Evolutionary conservation across 2,113 vertebrate genomes (phyloP).

Genomic region (Morone chrysops): DNA sequence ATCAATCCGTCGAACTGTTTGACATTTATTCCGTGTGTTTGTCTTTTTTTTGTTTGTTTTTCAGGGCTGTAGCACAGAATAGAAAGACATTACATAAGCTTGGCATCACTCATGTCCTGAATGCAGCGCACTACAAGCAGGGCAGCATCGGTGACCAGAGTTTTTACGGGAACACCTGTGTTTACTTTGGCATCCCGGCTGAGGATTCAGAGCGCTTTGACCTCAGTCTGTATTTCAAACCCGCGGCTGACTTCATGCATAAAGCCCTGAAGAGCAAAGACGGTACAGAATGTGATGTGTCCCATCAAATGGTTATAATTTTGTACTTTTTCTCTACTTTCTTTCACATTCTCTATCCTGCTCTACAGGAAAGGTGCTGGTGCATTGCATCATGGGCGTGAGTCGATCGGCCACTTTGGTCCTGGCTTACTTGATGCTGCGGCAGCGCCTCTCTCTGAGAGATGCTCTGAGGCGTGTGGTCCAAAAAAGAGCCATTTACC

Average conservation of each 20-base stretch:
- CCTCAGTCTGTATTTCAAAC: constrained; percentile 81
- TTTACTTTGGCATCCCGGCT: constrained; percentile 86
- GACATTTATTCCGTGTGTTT: not conserved
- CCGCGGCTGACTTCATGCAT: constrained; percentile 85
- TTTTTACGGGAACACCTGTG: constrained; percentile 88
- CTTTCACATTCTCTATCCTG: constrained; percentile 10
- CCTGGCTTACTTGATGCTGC: constrained; percentile 86
- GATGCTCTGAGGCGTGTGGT: constrained; percentile 80
- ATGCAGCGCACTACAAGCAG: constrained; percentile 86
- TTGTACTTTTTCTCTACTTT: not conserved
- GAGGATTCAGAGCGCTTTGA: constrained; percentile 87
- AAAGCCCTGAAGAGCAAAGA: constrained; percentile 82
- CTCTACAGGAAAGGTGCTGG: constrained; percentile 86
- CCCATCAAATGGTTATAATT: not conserved
- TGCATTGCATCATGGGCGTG: constrained; percentile 90
- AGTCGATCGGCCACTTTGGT: constrained; percentile 87
- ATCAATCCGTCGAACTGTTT: not conserved
- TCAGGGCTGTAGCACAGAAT: constrained; percentile 84
- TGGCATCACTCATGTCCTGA: constrained; percentile 86
- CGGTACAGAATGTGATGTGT: constrained; percentile 66
- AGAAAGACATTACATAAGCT: constrained; percentile 79
- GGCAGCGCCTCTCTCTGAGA: constrained; percentile 80
- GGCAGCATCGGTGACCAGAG: constrained; percentile 91
- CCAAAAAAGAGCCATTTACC: constrained; percentile 84
- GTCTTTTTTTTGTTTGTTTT: constrained; percentile 37